A percentile compares a stretch with the other conserved stretches of the same genome.
Evolutionary conservation across 1,140 invertebrate species (phyloP).

Genomic region (Oryctes rhinoceros): DNA sequence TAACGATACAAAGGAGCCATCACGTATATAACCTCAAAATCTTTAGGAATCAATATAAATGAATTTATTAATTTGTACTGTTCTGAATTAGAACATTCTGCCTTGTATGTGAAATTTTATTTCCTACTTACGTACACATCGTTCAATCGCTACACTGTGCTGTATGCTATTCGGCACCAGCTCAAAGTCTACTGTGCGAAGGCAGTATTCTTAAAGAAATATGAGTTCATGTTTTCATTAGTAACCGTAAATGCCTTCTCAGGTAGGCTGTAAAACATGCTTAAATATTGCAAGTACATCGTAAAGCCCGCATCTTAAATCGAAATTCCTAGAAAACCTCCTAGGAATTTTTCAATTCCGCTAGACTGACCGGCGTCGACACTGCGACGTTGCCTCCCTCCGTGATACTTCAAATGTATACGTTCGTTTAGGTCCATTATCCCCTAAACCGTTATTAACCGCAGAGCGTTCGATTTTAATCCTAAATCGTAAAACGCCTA

Average conservation of each 20-base stretch:
- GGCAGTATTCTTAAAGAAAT: slow-evolving; percentile 1
- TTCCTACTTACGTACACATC: neutral
- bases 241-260: slow-evolving; percentile 28
- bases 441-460: slow-evolving; percentile 19
- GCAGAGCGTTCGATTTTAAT: slow-evolving; percentile 9
- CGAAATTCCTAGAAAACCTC: slow-evolving; percentile 49
- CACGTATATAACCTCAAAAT: too few species aligned
- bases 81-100: too few species aligned
- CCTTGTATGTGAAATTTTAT: too few species aligned
- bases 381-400: neutral
- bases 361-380: slow-evolving; percentile 43
- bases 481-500: slow-evolving; percentile 25
- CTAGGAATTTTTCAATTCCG: slow-evolving; percentile 43
- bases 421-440: neutral
- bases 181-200: neutral
- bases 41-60: too few species aligned
- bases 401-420: neutral
- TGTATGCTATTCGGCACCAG: neutral
- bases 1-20: too few species aligned
- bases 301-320: slow-evolving; percentile 47
- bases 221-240: slow-evolving; percentile 35
- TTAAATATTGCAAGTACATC: slow-evolving; percentile 39
- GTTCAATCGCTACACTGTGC: neutral
- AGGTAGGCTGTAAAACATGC: slow-evolving; percentile 31
- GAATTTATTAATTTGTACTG: too few species aligned